Conservation (phyloP, 2,113 vertebrate species). For the Cryptomyrus ogoouensis region DNA sequence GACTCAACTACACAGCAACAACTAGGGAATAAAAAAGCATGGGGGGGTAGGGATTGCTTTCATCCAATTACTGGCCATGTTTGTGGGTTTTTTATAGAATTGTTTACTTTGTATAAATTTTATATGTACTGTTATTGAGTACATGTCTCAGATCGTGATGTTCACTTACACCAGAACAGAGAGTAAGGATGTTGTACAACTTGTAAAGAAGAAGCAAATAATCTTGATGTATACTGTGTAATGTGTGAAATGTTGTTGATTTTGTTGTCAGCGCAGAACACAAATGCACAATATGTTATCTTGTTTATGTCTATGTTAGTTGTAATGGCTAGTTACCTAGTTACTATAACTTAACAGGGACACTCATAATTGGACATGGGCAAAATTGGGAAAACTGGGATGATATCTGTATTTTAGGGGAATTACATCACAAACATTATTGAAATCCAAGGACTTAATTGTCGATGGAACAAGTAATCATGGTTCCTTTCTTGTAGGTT, state of each 20-base stretch:
- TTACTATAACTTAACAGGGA: background rate
- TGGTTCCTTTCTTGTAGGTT: background rate
- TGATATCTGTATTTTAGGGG: background rate
- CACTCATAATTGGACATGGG: background rate
- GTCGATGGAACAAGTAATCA: background rate
- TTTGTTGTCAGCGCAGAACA: background rate
- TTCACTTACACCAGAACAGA: background rate
- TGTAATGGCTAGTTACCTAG: background rate
- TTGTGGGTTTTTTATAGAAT: background rate
- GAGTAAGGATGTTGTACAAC: background rate
- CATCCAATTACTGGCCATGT: background rate
- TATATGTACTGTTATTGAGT: background rate
- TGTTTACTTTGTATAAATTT: background rate
- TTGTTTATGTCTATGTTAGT: background rate
- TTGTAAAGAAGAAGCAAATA: background rate
- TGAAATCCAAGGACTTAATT: background rate
- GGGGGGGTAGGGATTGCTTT: background rate
- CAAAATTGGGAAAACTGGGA: background rate
- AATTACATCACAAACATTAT: background rate
- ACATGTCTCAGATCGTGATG: background rate
- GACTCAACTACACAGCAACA: background rate
- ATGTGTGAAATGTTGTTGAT: background rate
- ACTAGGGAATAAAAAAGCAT: background rate
- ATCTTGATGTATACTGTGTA: background rate
- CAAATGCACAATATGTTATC: background rate